Evolutionary conservation across 1,140 invertebrate genomes (phyloP).

Genomic region (Euschistus heros): DNA sequence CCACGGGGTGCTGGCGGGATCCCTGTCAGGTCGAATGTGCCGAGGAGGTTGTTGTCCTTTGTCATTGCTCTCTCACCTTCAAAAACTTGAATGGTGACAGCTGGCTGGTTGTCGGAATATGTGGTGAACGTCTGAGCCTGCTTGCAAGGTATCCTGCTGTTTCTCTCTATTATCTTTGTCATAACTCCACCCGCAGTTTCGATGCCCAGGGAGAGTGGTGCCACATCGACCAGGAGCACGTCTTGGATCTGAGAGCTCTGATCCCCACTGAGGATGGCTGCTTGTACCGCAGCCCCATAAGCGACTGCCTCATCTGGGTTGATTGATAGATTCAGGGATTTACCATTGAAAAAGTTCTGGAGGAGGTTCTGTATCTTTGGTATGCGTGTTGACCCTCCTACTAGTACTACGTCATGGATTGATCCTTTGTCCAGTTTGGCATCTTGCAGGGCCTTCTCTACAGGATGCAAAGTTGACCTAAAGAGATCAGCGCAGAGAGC

Average conservation of each 20-base stretch:
- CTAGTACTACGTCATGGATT: slow-evolving; percentile 57
- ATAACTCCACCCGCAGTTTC: slow-evolving; percentile 39
- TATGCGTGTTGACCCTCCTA: slow-evolving; percentile 55
- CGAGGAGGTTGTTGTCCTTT: slow-evolving; percentile 65
- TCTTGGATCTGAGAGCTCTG: slow-evolving; percentile 42
- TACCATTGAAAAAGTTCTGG: slow-evolving; percentile 50
- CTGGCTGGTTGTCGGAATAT: slow-evolving; percentile 56
- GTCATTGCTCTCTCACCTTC: slow-evolving; percentile 75
- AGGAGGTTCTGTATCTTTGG: slow-evolving; percentile 42
- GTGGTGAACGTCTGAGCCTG: slow-evolving; percentile 50
- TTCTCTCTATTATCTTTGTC: slow-evolving; percentile 50
- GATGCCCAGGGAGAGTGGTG: slow-evolving; percentile 37
- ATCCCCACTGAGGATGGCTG: slow-evolving; percentile 56
- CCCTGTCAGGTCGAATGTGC: slow-evolving; percentile 63
- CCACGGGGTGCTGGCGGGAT: slow-evolving; percentile 77
- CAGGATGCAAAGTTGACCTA: slow-evolving; percentile 52
- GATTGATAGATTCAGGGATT: slow-evolving; percentile 55
- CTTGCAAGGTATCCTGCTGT: no score
- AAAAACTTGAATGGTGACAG: slow-evolving; percentile 60
- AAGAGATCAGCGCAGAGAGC: slow-evolving; percentile 48
- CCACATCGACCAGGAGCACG: slow-evolving; percentile 42
- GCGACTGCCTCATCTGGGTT: slow-evolving; percentile 70
- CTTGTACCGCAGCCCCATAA: slow-evolving; percentile 62
- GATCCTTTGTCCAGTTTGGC: slow-evolving; percentile 52
- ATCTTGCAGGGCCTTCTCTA: slow-evolving; percentile 61